These are phyloP conservation scores for Scaptomyza montana DNA, from an alignment of 1,140 invertebrate genomes.

Conservation along the genomic window DNA sequence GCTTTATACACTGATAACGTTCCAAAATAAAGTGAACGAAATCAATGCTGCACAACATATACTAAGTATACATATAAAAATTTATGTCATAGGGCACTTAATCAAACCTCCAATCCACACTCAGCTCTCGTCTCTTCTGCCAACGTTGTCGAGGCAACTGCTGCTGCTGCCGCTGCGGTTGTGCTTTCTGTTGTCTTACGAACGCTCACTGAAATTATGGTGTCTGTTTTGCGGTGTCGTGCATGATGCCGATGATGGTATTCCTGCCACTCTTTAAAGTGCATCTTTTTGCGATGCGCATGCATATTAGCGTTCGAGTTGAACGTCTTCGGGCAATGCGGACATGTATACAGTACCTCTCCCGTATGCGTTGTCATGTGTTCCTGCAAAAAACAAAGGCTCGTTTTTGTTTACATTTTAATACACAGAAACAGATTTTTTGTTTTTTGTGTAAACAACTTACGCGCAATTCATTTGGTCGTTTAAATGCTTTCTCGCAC, in stretches of 20 bases:
- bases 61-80: not conserved
- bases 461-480: constrained; percentile 59
- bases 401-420: not conserved
- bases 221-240: constrained; percentile 40
- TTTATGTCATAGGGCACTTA: constrained; percentile 21
- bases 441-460: not conserved
- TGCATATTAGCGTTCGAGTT: constrained; percentile 82
- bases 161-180: not conserved
- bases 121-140: not conserved
- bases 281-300: constrained; percentile 75
- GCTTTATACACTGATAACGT: constrained; percentile 40
- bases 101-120: constrained; percentile 30
- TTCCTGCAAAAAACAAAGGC: constrained; percentile 47
- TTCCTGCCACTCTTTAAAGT: constrained; percentile 78
- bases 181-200: constrained; percentile 61
- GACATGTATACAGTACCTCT: constrained; percentile 76
- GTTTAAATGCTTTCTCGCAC: constrained; percentile 77
- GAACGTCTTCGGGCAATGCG: constrained; percentile 77
- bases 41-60: constrained; percentile 3
- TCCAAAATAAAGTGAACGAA: constrained; percentile 17
- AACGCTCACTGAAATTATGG: constrained; percentile 61
- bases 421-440: not conserved
- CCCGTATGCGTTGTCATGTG: constrained; percentile 80
- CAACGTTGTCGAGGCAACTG: not conserved
- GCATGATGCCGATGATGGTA: constrained; percentile 37